Evolutionary conservation across 1,140 invertebrate species (phyloP).

Genomic region (Lethrus apterus): DNA sequence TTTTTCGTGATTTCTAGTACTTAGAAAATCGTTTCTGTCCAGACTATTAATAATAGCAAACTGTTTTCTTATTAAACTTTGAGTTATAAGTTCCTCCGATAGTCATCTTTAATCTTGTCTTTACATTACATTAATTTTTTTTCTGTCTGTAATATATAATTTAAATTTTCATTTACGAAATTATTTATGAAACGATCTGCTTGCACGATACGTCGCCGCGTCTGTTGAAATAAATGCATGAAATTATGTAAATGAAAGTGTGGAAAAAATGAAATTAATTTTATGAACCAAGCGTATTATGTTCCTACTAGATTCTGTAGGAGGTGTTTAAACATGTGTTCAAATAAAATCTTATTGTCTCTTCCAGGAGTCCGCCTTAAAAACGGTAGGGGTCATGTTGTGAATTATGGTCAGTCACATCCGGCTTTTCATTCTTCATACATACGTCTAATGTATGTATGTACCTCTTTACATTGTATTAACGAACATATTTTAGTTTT

Average conservation of each 20-base stretch:
- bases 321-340: slow-evolving; percentile 37
- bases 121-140: slow-evolving; percentile 31
- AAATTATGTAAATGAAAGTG: slow-evolving; percentile 12
- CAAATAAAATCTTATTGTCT: slow-evolving; percentile 38
- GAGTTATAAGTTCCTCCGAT: slow-evolving; percentile 31
- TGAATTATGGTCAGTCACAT: slow-evolving; percentile 23
- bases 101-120: slow-evolving; percentile 34
- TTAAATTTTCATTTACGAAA: slow-evolving; percentile 32
- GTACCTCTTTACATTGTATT: too few relatives aligned
- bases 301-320: slow-evolving; percentile 11
- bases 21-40: slow-evolving; percentile 15
- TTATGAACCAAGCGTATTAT: slow-evolving; percentile 8
- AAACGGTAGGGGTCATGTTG: slow-evolving; percentile 15
- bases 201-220: slow-evolving; percentile 19
- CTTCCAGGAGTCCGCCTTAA: slow-evolving; percentile 27
- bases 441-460: slow-evolving; percentile 11
- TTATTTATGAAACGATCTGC: slow-evolving; percentile 23
- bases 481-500: too few relatives aligned
- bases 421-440: slow-evolving; percentile 11
- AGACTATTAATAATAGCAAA: slow-evolving; percentile 28
- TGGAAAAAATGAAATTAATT: slow-evolving; percentile 11
- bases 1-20: slow-evolving; percentile 12
- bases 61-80: slow-evolving; percentile 33
- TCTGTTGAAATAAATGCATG: slow-evolving; percentile 11
- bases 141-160: slow-evolving; percentile 22